Base-by-base conservation (phyloP, 2,113 vertebrate species). In the Fregetta grallaria region DNA sequence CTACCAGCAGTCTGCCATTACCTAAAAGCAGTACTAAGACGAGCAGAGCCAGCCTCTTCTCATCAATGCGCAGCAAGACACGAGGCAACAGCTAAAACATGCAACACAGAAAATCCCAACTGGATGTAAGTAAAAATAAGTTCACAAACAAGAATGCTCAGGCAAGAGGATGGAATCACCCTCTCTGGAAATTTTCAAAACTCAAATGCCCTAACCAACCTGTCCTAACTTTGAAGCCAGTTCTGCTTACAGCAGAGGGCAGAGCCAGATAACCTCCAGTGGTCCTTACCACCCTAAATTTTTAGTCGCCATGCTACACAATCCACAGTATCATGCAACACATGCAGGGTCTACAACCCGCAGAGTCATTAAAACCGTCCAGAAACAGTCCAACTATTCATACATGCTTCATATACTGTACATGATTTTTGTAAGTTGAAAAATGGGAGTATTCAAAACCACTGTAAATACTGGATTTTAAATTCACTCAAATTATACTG, bases 81-180 rank as follows among this genome's bases (percentile, higher is more conserved):
- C 0, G 0, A 68, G n/a, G 59, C 47, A 78, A 75, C 12, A n/a
- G 65, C 29, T 34, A 68, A 50, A 72, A 47, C 5, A 18, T 0
- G 2, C 7, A 88, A 68, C 29, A 53, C 16, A 58, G 44, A 72
- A 81, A 84, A 85, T 7, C 27, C 26, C 30, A 82, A 40, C 7
- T 0, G 0, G 9, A 34, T 12, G 2, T 1, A 45, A 49, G 16
- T 10, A 34, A 72, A 59, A 62, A 26, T 2, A 30, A 2, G 2
- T 42, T 70, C 42, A 53, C 49, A 36, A 75, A 58, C 3, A 56
- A 49, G 9, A 79, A 63, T 26, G 34, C 20, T 75, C 18, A 63
- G 88, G 52, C 44, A 90, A 56, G 18, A 61, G 6, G 10, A 6
- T 42, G 27, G 9, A 76, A 88, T 42, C 18, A 27, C 7, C 3